These are phyloP conservation scores for Corythornis madagascariensis DNA, from an alignment of 2,113 vertebrate genomes.

Conservation along the genomic window DNA sequence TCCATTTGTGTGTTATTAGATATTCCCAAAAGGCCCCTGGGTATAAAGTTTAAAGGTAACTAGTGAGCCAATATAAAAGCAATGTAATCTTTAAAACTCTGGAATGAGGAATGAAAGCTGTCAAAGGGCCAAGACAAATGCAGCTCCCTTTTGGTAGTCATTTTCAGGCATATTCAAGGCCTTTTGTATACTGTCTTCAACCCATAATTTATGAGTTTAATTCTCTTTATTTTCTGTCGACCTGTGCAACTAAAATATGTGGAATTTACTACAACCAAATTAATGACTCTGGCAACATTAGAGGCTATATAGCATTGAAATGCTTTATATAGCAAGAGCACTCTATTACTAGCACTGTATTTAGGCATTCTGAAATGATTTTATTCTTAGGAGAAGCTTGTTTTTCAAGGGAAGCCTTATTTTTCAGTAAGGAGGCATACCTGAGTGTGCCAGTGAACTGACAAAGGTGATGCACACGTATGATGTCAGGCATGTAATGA, in stretches of 20 bases:
- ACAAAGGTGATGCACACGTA: not conserved
- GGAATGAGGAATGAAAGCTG: not conserved
- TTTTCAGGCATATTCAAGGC: not conserved
- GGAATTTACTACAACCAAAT: not conserved
- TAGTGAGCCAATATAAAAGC: not conserved
- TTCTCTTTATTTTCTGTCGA: constrained; percentile 1
- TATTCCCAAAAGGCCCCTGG: not conserved
- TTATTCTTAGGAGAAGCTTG: not conserved
- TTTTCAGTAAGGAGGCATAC: not conserved
- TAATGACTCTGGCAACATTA: not conserved
- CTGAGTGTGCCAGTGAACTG: not conserved
- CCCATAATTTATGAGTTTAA: not conserved
- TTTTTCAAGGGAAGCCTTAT: not conserved
- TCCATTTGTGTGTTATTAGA: not conserved
- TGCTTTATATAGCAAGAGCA: not conserved
- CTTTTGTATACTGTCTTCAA: not conserved
- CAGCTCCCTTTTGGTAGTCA: not conserved
- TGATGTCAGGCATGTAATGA: not conserved
- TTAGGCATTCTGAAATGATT: constrained; percentile 8
- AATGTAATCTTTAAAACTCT: constrained; percentile 7
- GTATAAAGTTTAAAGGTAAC: constrained; percentile 1
- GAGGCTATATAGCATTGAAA: not conserved
- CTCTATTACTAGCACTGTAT: not conserved
- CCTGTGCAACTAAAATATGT: not conserved
- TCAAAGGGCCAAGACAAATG: not conserved